Base-by-base conservation (phyloP, 1,140 invertebrate genomes). In the Meteorus sp. region DNA sequence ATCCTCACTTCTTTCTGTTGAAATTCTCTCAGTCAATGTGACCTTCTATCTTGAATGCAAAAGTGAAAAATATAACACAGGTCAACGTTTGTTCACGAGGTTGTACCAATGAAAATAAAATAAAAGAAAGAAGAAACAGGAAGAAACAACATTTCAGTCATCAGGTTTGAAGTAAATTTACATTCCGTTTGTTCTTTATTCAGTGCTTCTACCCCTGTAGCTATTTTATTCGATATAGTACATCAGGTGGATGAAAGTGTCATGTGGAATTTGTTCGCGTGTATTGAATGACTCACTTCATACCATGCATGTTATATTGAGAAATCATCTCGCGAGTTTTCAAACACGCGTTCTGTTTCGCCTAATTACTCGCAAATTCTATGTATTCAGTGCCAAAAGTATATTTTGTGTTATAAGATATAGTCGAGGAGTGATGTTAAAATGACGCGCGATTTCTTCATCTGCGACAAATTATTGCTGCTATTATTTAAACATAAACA, bases 321-420 rank as follows among this genome's bases (percentile, higher is more conserved):
- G 20, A 19, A 52, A 52, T 52, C 17, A 4, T 2, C 11, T 29
- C n/a, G 50, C 8, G 35, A 39, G 47, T 41, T 61, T 41, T 53
- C 59, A n/a, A n/a, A n/a, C 60, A 58, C 45, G 37, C 54, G 56
- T n/a, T n/a, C n/a, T n/a, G 58, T 60, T 44, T 62, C 60, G 61
- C 60, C 56, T 68, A 68, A 68, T 68, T 65, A 67, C 56, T 61
- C 37, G 39, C 41, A 56, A 61, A 68, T 62, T 65, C 53, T 45
- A 20, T 33, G 43, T 23, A 9, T 39, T 39, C 6, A 33, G 45
- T 62, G 61, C 61, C 61, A 62, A 62, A 56, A 44, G 22, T 44
- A 22, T n/a, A n/a, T n/a, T 51, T 15, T 37, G 52, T 41, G 44
- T 19, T 56, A 31, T 23, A 48, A 11, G 25, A 31, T 23, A 37